Evolutionary conservation across 2,797 vertebrate species (phyloP), one percentile per base, ranked within the genome.

Genomic region (Tachyglossus aculeatus): DNA sequence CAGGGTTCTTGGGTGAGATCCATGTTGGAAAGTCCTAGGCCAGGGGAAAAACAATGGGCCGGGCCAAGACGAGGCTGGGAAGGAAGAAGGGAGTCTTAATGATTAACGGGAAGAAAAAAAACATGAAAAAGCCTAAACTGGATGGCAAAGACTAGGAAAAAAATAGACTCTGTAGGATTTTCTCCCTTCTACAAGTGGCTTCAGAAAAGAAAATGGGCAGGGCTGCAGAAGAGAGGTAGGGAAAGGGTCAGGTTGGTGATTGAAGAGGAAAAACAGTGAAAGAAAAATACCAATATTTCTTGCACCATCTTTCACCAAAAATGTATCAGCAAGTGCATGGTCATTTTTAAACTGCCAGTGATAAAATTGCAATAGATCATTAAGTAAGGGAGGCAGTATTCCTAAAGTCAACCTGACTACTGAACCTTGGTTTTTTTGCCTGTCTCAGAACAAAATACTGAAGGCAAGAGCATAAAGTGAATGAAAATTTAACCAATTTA

Each of bases 311-410:
- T 50, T 71, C 64, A 48, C 14, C 47, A 41, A 13, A 64, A 64
- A 16, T 31, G 10, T 41, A 24, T 58, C 31, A 71, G 32, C 9
- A 39, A 71, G 25, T 33, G 51, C 34, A 76, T 77, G 73, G 53
- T 71, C 66, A 74, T 64, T 71, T 67, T 78, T 71, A 80, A n/a
- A 32, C 71, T 48, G 29, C 34, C 56, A 38, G 75, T 61, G 67
- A 69, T 34, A 37, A 29, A 55, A 66, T 50, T 74, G 71, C 77
- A 78, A 61, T 74, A 52, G 59, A 56, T 75, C 41, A 57, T 74
- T 83, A 65, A 53, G 31, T 37, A 74, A 71, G 32, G 54, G 37
- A 71, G 62, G 18, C 18, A 27, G 5, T 54, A 48, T 58, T 66
- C 32, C 14, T 27, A 19, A 60, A 8, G 57, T 22, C 40, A 47